A percentile compares a stretch with the other conserved stretches of the same genome.
These are phyloP conservation scores for Thunnus albacares DNA, from an alignment of 2,797 vertebrate species.

Conservation along the genomic window DNA sequence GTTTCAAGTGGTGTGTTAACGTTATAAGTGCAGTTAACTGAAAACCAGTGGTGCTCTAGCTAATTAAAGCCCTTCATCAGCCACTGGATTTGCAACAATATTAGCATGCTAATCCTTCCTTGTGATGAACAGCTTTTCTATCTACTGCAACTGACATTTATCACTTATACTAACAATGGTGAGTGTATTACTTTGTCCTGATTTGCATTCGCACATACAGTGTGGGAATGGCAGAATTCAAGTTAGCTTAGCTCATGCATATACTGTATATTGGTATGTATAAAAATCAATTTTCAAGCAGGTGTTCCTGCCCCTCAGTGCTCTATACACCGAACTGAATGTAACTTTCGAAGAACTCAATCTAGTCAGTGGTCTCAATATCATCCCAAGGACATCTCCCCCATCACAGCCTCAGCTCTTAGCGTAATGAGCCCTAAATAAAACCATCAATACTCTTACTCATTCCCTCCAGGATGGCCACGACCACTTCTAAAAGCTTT, in stretches of 20 bases:
- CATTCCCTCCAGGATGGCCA: constrained; percentile 74
- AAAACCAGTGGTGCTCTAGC: constrained; percentile 19
- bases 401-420: constrained; percentile 83
- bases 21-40: constrained; percentile 29
- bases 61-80: constrained; percentile 17
- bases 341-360: constrained; percentile 61
- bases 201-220: constrained; percentile 22
- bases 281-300: background rate
- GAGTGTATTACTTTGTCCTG: constrained; percentile 25
- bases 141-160: constrained; percentile 66
- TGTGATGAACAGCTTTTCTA: constrained; percentile 51
- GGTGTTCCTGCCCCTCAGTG: constrained; percentile 4
- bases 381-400: constrained; percentile 84
- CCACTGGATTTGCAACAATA: constrained; percentile 24
- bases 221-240: background rate
- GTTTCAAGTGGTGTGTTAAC: constrained; percentile 61
- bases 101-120: constrained; percentile 60
- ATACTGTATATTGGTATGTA: background rate
- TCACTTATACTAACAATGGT: constrained; percentile 67
- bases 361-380: constrained; percentile 70
- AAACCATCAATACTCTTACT: constrained; percentile 86
- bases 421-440: constrained; percentile 88
- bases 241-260: background rate
- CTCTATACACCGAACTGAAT: constrained; percentile 17
- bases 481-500: constrained; percentile 87